These are phyloP conservation scores for Tetanocera ferruginea DNA, from an alignment of 2,888 invertebrate genomes.

Conservation along the genomic window DNA sequence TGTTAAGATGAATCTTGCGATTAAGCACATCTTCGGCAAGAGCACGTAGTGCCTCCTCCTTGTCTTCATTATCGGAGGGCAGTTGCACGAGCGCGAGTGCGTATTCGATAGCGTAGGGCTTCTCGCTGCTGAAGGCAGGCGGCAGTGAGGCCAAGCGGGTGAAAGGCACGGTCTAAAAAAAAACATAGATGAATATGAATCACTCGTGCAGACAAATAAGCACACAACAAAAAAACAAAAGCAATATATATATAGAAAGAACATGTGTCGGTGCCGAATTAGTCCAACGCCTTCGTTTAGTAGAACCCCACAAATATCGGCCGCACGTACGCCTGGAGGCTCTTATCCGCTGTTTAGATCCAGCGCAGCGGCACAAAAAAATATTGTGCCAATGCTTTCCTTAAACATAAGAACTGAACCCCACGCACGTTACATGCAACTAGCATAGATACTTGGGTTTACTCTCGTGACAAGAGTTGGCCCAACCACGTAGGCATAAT, in stretches of 20 bases:
- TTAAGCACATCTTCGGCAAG: slow-evolving; percentile 78
- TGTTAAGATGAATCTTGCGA: slow-evolving; percentile 84
- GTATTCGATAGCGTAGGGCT: slow-evolving; percentile 90
- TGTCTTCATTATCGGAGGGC: slow-evolving; percentile 90
- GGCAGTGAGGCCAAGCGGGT: slow-evolving; percentile 88
- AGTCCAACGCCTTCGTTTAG: slow-evolving; percentile 45
- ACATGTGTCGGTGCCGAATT: slow-evolving; percentile 52
- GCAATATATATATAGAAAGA: background rate
- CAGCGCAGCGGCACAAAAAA: slow-evolving; percentile 56
- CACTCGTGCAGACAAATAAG: too few relatives aligned
- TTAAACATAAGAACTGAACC: slow-evolving; percentile 32
- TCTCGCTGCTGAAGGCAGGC: slow-evolving; percentile 79
- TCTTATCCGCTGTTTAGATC: slow-evolving; percentile 21
- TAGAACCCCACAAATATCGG: slow-evolving; percentile 57
- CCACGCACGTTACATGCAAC: slow-evolving; percentile 42
- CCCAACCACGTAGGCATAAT: slow-evolving; percentile 42
- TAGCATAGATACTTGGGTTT: slow-evolving; percentile 53
- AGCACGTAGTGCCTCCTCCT: slow-evolving; percentile 79
- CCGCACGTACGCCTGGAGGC: slow-evolving; percentile 38
- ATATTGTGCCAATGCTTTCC: slow-evolving; percentile 56
- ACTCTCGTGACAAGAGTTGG: slow-evolving; percentile 55
- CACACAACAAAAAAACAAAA: slow-evolving; percentile 23
- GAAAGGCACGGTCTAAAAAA: slow-evolving; percentile 73
- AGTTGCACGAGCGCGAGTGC: slow-evolving; percentile 85
- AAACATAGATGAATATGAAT: slow-evolving; percentile 4